Evolutionary conservation across 1,140 invertebrate species (phyloP), one percentile per base, ranked within the genome.

Genomic region (Lordiphosa stackelbergi): DNA sequence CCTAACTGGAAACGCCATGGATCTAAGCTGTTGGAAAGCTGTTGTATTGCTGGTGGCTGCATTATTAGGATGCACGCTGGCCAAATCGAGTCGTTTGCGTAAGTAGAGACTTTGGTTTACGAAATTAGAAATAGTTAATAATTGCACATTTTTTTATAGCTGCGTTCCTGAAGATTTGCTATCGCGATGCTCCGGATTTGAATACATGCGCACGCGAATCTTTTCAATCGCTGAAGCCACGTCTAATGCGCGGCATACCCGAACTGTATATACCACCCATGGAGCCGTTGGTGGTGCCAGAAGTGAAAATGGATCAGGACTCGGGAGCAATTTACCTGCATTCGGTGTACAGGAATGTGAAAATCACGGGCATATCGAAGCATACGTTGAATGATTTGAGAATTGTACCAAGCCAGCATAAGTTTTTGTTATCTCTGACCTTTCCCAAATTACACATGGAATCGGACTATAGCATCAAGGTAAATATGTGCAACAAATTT

Each of bases 221-320:
- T 4, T 89, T 93, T 1, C 77, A 89, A 8, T 53, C 48, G 5
- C 49, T 94, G 1, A 86, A 88, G 36, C 88, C 90, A 0, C 87
- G 90, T 2, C 72, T 94, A 0, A 73, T 78, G 5, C 8, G 73
- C 1, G 93, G 93, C 11, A 92, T 93, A 7, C 89, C 90, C 0
- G 93, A 94, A 66, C 63, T 94, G 1, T 88, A 90, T 1, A 89
- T 93, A 10, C 92, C 92, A 0, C 69, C 89, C 0, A 65, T 92
- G 2, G 92, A 93, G 43, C 92, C 92, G 0, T 85, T 94, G 11
- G 52, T 73, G 5, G 88, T 94, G 3, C 88, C 90, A 0, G 74
- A 89, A 65, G 87, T 89, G 73, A 90, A 66, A 77, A 85, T 87
- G 81, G 70, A 85, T 46, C 85, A 88, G 49, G 72, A 87, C 34